Evolutionary conservation across 2,888 invertebrate genomes (phyloP).

Genomic region (Cataglyphis rosenhaueri): DNA sequence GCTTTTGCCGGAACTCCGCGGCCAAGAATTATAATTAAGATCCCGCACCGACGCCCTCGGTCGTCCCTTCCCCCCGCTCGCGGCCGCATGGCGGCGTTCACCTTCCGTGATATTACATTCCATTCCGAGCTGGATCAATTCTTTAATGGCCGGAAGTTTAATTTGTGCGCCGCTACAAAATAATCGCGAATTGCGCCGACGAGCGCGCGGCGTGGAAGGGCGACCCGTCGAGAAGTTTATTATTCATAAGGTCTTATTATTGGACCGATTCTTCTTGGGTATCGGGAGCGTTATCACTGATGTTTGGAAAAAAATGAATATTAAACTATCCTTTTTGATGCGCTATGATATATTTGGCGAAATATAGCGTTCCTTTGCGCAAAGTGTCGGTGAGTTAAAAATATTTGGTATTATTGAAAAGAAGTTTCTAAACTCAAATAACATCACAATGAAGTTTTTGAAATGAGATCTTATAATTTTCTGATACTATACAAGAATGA

Average conservation of each 20-base stretch:
- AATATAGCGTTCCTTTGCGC: conserved; percentile 33
- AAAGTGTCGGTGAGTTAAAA: neutral
- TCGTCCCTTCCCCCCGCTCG: conserved; percentile 37
- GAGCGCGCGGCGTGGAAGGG: conserved; percentile 60
- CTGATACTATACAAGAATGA: neutral
- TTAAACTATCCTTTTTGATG: conserved; percentile 44
- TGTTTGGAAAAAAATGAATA: conserved; percentile 51
- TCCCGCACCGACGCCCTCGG: conserved; percentile 73
- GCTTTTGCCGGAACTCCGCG: conserved; percentile 82
- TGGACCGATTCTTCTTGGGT: conserved; percentile 58
- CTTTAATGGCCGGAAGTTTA: conserved; percentile 82
- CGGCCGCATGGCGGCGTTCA: conserved; percentile 64
- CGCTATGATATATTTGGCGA: conserved; percentile 33
- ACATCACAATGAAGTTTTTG: neutral
- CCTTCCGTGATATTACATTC: conserved; percentile 83
- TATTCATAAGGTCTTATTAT: conserved; percentile 70
- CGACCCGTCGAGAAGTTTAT: conserved; percentile 69
- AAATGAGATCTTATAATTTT: neutral
- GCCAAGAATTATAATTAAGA: conserved; percentile 84
- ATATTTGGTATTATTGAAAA: neutral
- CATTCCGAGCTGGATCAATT: conserved; percentile 81
- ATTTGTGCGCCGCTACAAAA: conserved; percentile 81
- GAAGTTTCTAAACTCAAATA: neutral
- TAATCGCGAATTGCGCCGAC: conserved; percentile 74
- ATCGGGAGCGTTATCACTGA: conserved; percentile 47